These are phyloP conservation scores for Gouania willdenowi DNA, from an alignment of 2,797 vertebrate genomes.

Conservation along the genomic window DNA sequence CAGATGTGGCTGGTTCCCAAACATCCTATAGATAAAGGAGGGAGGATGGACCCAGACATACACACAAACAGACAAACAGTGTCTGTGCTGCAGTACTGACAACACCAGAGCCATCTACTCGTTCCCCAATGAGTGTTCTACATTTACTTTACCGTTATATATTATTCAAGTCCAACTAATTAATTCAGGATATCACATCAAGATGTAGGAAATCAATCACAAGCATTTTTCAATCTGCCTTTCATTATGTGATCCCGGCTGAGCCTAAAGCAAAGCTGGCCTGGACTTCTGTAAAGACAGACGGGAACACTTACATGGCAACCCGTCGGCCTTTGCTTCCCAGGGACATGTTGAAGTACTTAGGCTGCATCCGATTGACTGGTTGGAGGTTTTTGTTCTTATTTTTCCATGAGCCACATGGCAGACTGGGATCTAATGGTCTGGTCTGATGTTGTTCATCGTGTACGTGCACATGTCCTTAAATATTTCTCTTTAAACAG, in stretches of 20 bases:
- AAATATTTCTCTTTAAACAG: too few relatives aligned
- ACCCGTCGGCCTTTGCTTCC: conserved; percentile 51
- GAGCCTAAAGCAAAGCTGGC: conserved; percentile 63
- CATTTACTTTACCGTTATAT: conserved; percentile 81
- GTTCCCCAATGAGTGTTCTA: conserved; percentile 71
- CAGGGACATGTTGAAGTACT: conserved; percentile 66
- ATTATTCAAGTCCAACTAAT: conserved; percentile 84
- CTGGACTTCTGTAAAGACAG: conserved; percentile 64
- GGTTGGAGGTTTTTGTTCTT: conserved; percentile 68
- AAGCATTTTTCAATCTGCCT: conserved; percentile 71
- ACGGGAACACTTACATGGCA: conserved; percentile 73
- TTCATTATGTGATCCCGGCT: conserved; percentile 70
- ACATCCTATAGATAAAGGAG: too few relatives aligned
- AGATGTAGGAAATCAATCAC: conserved; percentile 84
- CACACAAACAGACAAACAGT: too few relatives aligned
- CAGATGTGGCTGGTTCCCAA: not conserved
- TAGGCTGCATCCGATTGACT: conserved; percentile 75
- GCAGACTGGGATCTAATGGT: conserved; percentile 54
- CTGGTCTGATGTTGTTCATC: conserved; percentile 45
- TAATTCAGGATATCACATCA: conserved; percentile 86
- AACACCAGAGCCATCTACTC: conserved; percentile 50
- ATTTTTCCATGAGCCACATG: conserved; percentile 69
- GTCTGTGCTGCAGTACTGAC: conserved; percentile 30
- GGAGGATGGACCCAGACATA: conserved; percentile 65
- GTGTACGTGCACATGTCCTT: too few relatives aligned